Conservation (phyloP, 2,888 invertebrate genomes). For the Teinopalpus imperialis region DNA sequence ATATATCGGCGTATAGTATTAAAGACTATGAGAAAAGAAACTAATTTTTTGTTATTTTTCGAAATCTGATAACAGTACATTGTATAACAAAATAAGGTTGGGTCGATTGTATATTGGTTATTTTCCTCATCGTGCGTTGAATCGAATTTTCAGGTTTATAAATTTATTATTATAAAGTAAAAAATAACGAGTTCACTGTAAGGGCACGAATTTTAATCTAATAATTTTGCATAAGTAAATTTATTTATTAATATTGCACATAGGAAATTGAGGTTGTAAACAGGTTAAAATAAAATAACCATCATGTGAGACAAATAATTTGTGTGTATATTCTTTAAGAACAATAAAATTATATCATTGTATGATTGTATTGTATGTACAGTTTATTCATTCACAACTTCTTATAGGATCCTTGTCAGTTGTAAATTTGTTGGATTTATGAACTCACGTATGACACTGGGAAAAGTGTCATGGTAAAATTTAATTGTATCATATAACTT, state of each 20-base stretch:
- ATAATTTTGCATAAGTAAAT: constrained; percentile 49
- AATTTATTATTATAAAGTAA: constrained; percentile 26
- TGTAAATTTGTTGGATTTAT: constrained; percentile 57
- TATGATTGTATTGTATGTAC: constrained; percentile 47
- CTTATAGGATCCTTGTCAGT: constrained; percentile 56
- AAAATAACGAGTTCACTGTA: constrained; percentile 63
- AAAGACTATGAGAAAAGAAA: too few relatives aligned
- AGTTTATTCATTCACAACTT: constrained; percentile 61
- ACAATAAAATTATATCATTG: constrained; percentile 46
- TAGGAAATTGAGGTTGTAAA: constrained; percentile 79
- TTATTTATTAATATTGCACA: constrained; percentile 72
- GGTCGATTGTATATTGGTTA: too few relatives aligned
- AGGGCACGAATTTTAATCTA: constrained; percentile 66
- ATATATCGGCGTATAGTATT: too few relatives aligned
- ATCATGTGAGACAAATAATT: constrained; percentile 77
- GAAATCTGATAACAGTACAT: too few relatives aligned
- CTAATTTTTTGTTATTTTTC: too few relatives aligned
- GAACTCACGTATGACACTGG: constrained; percentile 55
- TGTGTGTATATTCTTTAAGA: constrained; percentile 78
- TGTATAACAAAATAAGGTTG: too few relatives aligned
- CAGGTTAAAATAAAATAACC: constrained; percentile 63
- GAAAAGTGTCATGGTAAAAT: constrained; percentile 58
- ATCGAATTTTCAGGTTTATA: too few relatives aligned
- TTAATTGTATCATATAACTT: constrained; percentile 79
- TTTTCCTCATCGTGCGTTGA: too few relatives aligned